Percentiles rank a stretch among this genome's conserved stretches.
phyloP scores from a whole-genome alignment of 2,888 invertebrate species.

The Leptura quadrifasciata region DNA sequence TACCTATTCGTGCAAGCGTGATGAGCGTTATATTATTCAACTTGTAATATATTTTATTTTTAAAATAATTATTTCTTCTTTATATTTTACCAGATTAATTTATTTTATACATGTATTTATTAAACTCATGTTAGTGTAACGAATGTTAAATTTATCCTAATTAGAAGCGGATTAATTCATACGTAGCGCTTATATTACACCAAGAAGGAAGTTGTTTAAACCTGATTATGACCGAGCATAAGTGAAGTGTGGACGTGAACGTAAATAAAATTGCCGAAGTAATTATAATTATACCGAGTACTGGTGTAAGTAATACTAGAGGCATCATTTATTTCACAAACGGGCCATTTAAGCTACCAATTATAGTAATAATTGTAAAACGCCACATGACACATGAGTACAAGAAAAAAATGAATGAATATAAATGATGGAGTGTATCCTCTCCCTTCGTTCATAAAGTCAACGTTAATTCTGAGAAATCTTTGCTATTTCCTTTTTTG shows the following conservation, averaged over 20 bases:
- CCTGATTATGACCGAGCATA: slow-evolving; percentile 27
- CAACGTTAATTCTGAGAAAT: background rate
- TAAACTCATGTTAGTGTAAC: slow-evolving; percentile 15
- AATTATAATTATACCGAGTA: slow-evolving; percentile 5
- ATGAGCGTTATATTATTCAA: too few species aligned
- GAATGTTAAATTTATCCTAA: slow-evolving; percentile 19
- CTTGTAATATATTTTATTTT: background rate
- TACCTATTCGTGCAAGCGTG: too few species aligned
- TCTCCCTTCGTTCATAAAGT: background rate
- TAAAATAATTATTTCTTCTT: background rate
- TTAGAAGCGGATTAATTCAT: slow-evolving; percentile 23
- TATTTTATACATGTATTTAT: background rate
- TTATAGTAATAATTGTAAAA: slow-evolving; percentile 5
- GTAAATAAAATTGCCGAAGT: slow-evolving; percentile 8
- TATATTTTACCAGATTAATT: background rate
- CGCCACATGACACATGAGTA: background rate
- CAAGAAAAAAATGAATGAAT: slow-evolving; percentile 1
- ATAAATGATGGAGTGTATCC: background rate
- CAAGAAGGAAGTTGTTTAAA: slow-evolving; percentile 27
- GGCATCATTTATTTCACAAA: slow-evolving; percentile 16
- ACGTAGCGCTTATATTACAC: slow-evolving; percentile 18
- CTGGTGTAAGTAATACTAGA: slow-evolving; percentile 13
- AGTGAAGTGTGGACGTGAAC: slow-evolving; percentile 26
- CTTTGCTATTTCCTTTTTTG: background rate
- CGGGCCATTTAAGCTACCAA: background rate